These are phyloP conservation scores for Trachelus stipa DNA, from an alignment of 2,888 invertebrate species.

Conservation along the genomic window DNA sequence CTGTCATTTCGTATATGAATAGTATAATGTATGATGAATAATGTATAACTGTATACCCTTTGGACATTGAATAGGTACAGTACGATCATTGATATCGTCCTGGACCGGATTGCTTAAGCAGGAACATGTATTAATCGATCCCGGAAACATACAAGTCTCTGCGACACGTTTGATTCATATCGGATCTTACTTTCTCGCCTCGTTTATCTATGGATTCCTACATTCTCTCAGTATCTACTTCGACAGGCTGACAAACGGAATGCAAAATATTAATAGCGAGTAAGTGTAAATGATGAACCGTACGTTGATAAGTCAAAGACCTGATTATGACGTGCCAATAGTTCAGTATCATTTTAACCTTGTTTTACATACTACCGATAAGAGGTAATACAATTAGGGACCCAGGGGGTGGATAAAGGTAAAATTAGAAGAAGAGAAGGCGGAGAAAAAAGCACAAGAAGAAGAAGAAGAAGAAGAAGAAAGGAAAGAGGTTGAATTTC, in stretches of 20 bases:
- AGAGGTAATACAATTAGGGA: not conserved
- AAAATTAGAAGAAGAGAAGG: slow-evolving; percentile 21
- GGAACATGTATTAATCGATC: not conserved
- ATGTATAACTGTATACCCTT: not conserved
- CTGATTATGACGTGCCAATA: not conserved
- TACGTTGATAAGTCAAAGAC: not conserved
- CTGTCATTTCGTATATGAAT: not conserved
- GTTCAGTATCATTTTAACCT: not conserved
- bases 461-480: slow-evolving; percentile 11
- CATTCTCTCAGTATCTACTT: not conserved
- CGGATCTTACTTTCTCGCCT: not conserved
- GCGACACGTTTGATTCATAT: not conserved
- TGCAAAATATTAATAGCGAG: not conserved
- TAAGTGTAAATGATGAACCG: not conserved
- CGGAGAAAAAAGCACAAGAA: not conserved
- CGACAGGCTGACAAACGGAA: not conserved
- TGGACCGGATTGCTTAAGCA: not conserved
- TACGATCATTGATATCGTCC: not conserved
- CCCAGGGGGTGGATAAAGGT: slow-evolving; percentile 10
- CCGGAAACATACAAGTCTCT: not conserved
- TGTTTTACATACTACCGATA: not conserved
- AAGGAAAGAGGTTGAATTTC: slow-evolving; percentile 51
- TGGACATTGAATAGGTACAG: not conserved
- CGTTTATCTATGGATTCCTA: not conserved
- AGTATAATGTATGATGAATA: not conserved